phyloP scores from a whole-genome alignment of 2,888 invertebrate genomes.

The Volucella inflata region DNA sequence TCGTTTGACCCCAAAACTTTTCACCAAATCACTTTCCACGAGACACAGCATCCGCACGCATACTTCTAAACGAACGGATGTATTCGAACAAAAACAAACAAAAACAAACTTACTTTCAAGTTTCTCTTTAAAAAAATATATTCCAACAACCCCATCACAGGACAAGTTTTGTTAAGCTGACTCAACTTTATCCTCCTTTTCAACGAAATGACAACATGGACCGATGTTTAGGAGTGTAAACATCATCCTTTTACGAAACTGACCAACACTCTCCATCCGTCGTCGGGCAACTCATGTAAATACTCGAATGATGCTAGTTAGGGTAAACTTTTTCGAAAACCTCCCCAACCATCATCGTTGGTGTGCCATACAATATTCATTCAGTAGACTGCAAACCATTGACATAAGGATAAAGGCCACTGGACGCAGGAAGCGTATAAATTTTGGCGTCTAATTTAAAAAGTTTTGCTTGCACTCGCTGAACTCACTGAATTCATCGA shows the following conservation, averaged over 20 bases:
- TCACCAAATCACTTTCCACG: too few species aligned
- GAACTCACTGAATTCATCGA: not conserved
- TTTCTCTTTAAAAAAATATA: too few species aligned
- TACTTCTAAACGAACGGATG: too few species aligned
- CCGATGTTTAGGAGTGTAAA: slow-evolving; percentile 3
- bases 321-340: slow-evolving; percentile 43
- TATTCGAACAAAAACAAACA: too few species aligned
- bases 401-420: slow-evolving; percentile 42
- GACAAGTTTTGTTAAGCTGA: not conserved
- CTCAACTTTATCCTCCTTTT: not conserved
- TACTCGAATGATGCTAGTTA: slow-evolving; percentile 60
- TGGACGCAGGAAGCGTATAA: slow-evolving; percentile 39
- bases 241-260: slow-evolving; percentile 4
- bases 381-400: slow-evolving; percentile 21
- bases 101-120: too few species aligned
- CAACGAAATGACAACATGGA: not conserved
- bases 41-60: too few species aligned
- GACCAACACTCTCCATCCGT: slow-evolving; percentile 12
- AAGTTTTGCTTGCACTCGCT: slow-evolving; percentile 44
- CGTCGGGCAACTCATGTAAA: slow-evolving; percentile 44
- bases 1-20: too few species aligned
- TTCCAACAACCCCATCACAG: too few species aligned
- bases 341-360: not conserved
- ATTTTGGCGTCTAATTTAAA: slow-evolving; percentile 63
- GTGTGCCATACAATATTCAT: not conserved